Base-by-base conservation (phyloP, 2,888 invertebrate genomes). In the Lasioglossum villosulum region DNA sequence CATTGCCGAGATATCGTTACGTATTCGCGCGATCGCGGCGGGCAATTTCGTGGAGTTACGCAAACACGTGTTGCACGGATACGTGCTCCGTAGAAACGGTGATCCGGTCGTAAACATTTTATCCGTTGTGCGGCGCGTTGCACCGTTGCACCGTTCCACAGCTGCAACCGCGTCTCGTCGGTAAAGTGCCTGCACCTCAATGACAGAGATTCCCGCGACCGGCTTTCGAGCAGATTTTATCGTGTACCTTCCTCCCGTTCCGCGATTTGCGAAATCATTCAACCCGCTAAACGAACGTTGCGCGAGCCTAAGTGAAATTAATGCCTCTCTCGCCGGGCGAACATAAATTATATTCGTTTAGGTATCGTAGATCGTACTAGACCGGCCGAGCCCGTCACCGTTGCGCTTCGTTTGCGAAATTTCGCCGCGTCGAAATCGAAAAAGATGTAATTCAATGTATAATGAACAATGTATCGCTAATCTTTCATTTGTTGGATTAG, bases 41-140 rank as follows among this genome's bases (percentile, higher is more conserved):
- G 12, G 70, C 82, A 73, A 88, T 89, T 86, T 71, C 80, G 80
- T 52, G 23, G 34, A 56, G 89, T 86, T 87, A 74, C 87, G 87
- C 87, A 80, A 87, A 80, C 87, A 87, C 74, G 76, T 73, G 83
- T 78, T 80, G 79, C 71, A 59, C n/a, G 52, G 39, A 12, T 82
- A 77, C 82, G 79, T 80, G 70, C 39, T 39, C 70, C 70, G 39
- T 39, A n/a, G 37, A 2, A n/a, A n/a, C 70, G 70, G 39, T 39
- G 70, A 70, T 80, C 80, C 70, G 80, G 19, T 76, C 72, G 82
- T 88, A 84, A 77, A 88, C 72, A 88, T 88, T 88, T 82, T 84
- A 88, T 84, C 82, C 78, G 68, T n/a, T n/a, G 39, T 37, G 71
- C 66, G 30, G 19, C 27, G 5, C 27, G 59, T 5, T 16, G 30